Conservation (phyloP, 2,888 invertebrate species). For the Reticulitermes lucifugus region DNA sequence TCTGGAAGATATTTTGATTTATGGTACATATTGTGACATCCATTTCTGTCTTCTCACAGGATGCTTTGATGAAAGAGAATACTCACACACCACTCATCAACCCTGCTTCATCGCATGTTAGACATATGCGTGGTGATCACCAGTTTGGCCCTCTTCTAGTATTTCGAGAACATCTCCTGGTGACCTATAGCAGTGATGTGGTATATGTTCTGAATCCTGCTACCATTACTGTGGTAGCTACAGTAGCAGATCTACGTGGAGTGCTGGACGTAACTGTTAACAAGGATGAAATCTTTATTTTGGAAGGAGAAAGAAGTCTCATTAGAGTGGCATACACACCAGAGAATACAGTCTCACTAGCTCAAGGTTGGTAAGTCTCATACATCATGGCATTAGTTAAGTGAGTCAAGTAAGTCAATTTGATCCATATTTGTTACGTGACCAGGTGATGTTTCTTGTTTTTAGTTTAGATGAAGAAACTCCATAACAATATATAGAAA, state of each 20-base stretch:
- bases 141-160: constrained; percentile 75
- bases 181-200: constrained; percentile 78
- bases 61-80: constrained; percentile 52
- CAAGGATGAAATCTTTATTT: constrained; percentile 75
- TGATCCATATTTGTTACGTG: no score
- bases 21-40: neutral
- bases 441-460: no score
- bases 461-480: no score
- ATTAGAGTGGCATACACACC: constrained; percentile 82
- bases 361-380: constrained; percentile 43
- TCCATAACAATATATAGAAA: no score
- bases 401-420: no score
- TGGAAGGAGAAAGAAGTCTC: constrained; percentile 83
- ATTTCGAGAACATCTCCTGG: constrained; percentile 78
- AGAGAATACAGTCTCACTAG: constrained; percentile 62
- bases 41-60: constrained; percentile 44
- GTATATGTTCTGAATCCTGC: constrained; percentile 83
- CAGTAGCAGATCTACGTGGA: constrained; percentile 64
- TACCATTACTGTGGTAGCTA: constrained; percentile 74
- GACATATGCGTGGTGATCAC: constrained; percentile 66
- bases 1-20: neutral
- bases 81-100: constrained; percentile 63
- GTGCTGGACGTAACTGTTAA: constrained; percentile 53
- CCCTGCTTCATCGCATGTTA: constrained; percentile 54
- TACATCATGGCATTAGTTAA: no score